Evolutionary conservation across 2,113 vertebrate genomes (phyloP).

Genomic region (Gnathonemus longibarbis): DNA sequence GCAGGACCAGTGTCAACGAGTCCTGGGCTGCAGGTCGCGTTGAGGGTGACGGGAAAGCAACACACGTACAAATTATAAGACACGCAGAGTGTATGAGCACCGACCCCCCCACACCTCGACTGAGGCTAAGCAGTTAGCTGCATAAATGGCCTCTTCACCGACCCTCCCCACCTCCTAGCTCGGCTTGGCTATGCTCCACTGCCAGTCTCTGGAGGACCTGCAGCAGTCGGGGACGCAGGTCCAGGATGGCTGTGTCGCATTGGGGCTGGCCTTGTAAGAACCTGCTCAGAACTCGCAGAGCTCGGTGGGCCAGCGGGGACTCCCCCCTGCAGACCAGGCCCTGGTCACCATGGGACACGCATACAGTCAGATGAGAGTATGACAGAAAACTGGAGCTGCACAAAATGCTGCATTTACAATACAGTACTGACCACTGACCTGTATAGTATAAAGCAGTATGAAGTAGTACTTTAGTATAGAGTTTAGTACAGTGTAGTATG

Average conservation of each 20-base stretch:
- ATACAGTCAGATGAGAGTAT: not conserved
- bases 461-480: not conserved
- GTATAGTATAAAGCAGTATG: not conserved
- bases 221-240: slow-evolving; percentile 69
- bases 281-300: slow-evolving; percentile 57
- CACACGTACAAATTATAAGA: not conserved
- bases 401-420: not conserved
- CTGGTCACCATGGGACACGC: slow-evolving; percentile 48
- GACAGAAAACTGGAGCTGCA: not conserved
- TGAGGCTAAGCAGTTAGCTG: not conserved
- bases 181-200: slow-evolving; percentile 54
- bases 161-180: slow-evolving; percentile 45
- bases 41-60: not conserved
- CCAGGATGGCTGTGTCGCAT: slow-evolving; percentile 51
- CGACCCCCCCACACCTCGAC: not conserved
- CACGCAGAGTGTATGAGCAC: not conserved
- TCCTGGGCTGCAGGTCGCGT: slow-evolving; percentile 28
- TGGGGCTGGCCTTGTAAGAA: slow-evolving; percentile 55
- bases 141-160: no score
- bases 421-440: not conserved
- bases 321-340: slow-evolving; percentile 68
- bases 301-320: slow-evolving; percentile 57
- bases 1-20: slow-evolving; percentile 71
- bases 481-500: not conserved
- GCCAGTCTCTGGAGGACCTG: slow-evolving; percentile 71